Evolutionary conservation across 2,888 invertebrate species (phyloP).

Genomic region (Aplocera efformata): DNA sequence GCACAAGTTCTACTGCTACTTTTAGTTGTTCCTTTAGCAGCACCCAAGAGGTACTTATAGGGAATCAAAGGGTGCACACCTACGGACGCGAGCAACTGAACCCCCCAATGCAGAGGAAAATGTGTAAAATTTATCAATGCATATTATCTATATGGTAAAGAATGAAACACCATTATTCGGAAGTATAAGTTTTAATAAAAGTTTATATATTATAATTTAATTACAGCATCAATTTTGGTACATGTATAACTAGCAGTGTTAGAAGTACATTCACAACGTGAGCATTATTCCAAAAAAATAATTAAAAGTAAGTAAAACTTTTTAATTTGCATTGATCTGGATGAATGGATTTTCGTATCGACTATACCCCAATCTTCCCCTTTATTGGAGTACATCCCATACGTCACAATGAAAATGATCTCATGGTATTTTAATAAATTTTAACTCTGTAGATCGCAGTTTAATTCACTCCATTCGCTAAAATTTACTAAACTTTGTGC

Average conservation of each 20-base stretch:
- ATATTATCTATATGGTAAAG: too few species aligned
- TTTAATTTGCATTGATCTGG: conserved; percentile 44
- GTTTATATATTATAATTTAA: conserved; percentile 73
- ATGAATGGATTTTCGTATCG: conserved; percentile 41
- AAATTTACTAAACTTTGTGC: conserved; percentile 58
- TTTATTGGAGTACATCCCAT: conserved; percentile 68
- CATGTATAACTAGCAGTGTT: conserved; percentile 75
- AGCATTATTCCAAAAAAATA: conserved; percentile 60
- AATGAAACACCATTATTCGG: conserved; percentile 63
- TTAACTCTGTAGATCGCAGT: conserved; percentile 7
- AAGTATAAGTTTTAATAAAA: conserved; percentile 81
- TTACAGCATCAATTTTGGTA: conserved; percentile 73
- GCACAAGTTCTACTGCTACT: too few species aligned
- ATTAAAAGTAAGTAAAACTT: conserved; percentile 46
- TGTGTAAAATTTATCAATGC: too few species aligned
- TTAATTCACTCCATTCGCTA: conserved; percentile 30
- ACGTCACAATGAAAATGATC: conserved; percentile 39
- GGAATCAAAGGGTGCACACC: too few species aligned
- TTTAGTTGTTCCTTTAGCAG: too few species aligned
- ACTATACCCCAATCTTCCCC: conserved; percentile 75
- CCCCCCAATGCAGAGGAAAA: too few species aligned
- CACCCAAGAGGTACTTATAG: too few species aligned
- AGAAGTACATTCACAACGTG: conserved; percentile 70
- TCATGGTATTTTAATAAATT: conserved; percentile 28
- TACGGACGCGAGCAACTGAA: too few species aligned